A percentile compares a stretch with the other conserved stretches of the same genome.
Evolutionary conservation across 2,113 vertebrate species (phyloP).

Genomic region (Meriones unguiculatus): DNA sequence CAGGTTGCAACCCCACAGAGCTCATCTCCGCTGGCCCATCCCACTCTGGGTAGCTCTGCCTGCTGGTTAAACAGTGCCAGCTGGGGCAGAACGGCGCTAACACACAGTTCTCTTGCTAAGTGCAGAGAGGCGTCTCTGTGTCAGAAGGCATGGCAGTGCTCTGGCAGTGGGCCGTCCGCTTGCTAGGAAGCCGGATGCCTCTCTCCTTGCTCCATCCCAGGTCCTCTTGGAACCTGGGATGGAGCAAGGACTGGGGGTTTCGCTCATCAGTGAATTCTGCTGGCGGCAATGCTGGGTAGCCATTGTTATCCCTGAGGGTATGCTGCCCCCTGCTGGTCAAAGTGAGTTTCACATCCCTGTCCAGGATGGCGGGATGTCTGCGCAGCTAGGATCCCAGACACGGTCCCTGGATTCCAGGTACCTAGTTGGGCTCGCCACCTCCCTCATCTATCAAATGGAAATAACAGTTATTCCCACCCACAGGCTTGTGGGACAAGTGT

Average conservation of each 20-base stretch:
- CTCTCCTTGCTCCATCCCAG: background rate
- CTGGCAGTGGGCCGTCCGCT: background rate
- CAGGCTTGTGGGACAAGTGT: background rate
- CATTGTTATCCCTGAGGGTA: background rate
- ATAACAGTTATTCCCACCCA: background rate
- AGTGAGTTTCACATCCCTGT: background rate
- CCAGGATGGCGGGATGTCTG: accelerated
- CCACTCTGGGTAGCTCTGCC: background rate
- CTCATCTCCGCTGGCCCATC: background rate
- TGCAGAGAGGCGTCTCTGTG: accelerated
- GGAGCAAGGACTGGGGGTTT: background rate
- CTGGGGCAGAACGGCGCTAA: accelerated
- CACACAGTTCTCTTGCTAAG: background rate
- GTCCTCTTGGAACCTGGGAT: background rate
- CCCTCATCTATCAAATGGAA: background rate
- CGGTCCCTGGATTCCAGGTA: background rate
- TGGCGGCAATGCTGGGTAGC: background rate
- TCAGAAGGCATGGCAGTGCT: too few relatives aligned
- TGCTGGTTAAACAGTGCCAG: background rate
- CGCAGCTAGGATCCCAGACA: too few relatives aligned
- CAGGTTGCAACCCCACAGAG: background rate
- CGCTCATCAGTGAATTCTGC: background rate
- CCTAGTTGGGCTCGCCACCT: background rate
- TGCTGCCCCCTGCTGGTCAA: conserved; percentile 66
- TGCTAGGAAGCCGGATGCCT: background rate